Base-by-base conservation (phyloP, 2,888 invertebrate species). In the Drosophila pullipes region DNA sequence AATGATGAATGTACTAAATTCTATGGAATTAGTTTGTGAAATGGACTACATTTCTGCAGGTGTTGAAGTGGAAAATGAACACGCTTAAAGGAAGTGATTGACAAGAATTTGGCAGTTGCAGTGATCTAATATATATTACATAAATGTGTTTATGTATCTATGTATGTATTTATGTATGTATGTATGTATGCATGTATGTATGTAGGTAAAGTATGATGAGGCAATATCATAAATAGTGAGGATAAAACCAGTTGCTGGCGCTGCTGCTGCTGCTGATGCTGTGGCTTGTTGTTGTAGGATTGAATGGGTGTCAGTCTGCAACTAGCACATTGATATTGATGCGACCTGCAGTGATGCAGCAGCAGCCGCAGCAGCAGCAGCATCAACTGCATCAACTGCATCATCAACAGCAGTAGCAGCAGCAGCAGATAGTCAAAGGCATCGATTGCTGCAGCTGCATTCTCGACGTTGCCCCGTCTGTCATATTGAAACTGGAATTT, bases 281-380 rank as follows among this genome's bases (percentile, higher is more conserved):
- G 50, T 35, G 33, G 18, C 35, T 31, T 50, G n/a, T 35, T 74
- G 54, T 58, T 58, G 75, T 53, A 44, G 50, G 25, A 50, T 69
- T 76, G 64, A 84, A 89, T 87, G 76, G 85, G 82, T 89, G 84
- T 87, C 87, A 78, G 69, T 70, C 87, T 84, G 89, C 73, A 89
- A 81, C 89, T 86, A 78, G 87, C 75, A 78, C 89, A 83, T 73
- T 77, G 74, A 71, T 81, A 78, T 73, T 73, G 79, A 78, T 86
- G 84, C 70, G 69, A 87, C 41, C 63, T 33, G 78, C 58, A 62
- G 37, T 49, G 16, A 33, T 33, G 41, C 41, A 31, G n/a, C 50
- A 57, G 22, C 59, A 31, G 31, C 55, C 47, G 22, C 25, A 25
- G 25, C 25, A 55, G 31, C 60, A 31, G 31, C 55, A 52, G 22